phyloP scores from a whole-genome alignment of 2,888 invertebrate species.

The Agonopterix heracliana region DNA sequence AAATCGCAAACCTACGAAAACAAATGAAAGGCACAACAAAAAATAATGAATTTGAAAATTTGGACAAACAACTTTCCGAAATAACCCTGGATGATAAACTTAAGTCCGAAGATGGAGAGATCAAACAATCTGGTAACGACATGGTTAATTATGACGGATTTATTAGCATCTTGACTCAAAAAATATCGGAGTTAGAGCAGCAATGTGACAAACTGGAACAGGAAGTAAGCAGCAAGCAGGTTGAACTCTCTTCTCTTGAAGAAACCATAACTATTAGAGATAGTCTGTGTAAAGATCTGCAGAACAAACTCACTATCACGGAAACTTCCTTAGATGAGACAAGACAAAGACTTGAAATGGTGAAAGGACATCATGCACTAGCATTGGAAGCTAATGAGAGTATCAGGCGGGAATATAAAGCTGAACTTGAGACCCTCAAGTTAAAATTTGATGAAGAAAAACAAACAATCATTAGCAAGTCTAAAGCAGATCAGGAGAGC shows the following conservation, averaged over 20 bases:
- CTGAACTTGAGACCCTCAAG: constrained; percentile 61
- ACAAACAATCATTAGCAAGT: constrained; percentile 46
- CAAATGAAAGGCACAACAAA: constrained; percentile 27
- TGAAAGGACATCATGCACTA: constrained; percentile 67
- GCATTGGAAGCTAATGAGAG: constrained; percentile 71
- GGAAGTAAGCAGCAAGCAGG: constrained; percentile 58
- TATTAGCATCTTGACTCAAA: constrained; percentile 36
- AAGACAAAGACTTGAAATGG: constrained; percentile 65
- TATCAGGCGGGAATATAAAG: constrained; percentile 66
- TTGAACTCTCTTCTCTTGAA: constrained; percentile 58
- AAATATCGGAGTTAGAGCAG: constrained; percentile 43
- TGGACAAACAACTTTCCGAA: constrained; percentile 31
- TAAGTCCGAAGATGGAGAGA: constrained; percentile 8
- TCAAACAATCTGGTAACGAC: constrained; percentile 1
- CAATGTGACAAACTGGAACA: constrained; percentile 55
- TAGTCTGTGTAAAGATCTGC: constrained; percentile 62
- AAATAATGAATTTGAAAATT: constrained; percentile 27
- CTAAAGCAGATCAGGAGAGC: constrained; percentile 53
- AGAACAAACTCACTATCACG: constrained; percentile 53
- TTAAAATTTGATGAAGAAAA: constrained; percentile 66
- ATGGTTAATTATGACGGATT: constrained; percentile 8
- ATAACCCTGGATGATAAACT: constrained; percentile 20
- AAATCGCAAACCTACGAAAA: constrained; percentile 43
- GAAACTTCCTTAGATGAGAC: constrained; percentile 56
- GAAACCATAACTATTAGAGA: constrained; percentile 63